Evolutionary conservation across 1,140 invertebrate genomes (phyloP).

Genomic region (Sycobia sp.): DNA sequence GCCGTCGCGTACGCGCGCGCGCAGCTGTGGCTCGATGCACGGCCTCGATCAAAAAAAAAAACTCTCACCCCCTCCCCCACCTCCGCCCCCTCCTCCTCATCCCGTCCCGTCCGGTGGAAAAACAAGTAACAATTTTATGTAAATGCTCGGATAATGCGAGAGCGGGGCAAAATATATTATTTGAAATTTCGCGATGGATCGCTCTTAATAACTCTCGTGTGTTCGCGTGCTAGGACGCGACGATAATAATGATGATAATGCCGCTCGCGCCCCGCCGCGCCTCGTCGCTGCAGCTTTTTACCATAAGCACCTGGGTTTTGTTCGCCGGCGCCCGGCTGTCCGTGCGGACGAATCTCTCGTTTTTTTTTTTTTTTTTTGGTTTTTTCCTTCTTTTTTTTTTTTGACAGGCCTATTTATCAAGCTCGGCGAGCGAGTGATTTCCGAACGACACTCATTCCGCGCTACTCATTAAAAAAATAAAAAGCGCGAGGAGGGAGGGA

Average conservation of each 20-base stretch:
- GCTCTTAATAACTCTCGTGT: constrained; percentile 31
- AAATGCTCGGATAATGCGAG: constrained; percentile 3
- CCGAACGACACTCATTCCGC: constrained; percentile 30
- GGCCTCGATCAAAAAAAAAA: no score
- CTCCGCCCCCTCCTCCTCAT: neutral
- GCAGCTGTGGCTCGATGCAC: no score
- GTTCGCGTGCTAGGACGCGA: constrained; percentile 17
- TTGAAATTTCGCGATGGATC: constrained; percentile 3
- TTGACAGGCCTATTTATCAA: no score
- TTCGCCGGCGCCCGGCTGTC: constrained; percentile 3
- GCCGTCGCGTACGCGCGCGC: no score
- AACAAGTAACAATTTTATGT: neutral
- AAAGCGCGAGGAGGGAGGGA: neutral
- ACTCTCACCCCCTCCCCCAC: neutral
- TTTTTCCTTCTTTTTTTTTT: no score
- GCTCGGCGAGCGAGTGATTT: constrained; percentile 33
- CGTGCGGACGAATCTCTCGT: constrained; percentile 22
- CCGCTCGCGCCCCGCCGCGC: no score
- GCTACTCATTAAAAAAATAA: constrained; percentile 36
- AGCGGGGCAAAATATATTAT: constrained; percentile 24
- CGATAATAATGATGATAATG: constrained; percentile 12
- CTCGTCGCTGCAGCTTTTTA: no score
- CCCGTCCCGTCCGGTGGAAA: neutral
- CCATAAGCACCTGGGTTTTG: constrained; percentile 4
- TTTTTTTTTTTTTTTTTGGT: constrained; percentile 9